Conservation (phyloP, 2,888 invertebrate species). For the Acrocera orbiculus region DNA sequence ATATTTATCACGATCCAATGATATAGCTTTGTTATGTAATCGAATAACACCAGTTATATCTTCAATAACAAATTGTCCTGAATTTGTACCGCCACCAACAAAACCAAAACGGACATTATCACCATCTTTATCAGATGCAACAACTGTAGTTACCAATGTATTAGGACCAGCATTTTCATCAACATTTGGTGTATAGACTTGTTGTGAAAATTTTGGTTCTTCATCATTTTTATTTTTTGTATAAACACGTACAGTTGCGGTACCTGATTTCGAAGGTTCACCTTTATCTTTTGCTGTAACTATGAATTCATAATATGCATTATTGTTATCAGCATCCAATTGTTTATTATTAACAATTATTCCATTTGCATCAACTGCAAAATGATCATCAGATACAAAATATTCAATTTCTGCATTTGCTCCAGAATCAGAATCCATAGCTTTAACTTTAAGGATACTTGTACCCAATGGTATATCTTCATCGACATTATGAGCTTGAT, state of each 20-base stretch:
- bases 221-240: constrained; percentile 98
- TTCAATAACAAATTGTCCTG: constrained; percentile 88
- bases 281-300: constrained; percentile 93
- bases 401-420: constrained; percentile 91
- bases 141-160: constrained; percentile 88
- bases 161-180: constrained; percentile 92
- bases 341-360: constrained; percentile 86
- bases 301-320: constrained; percentile 87
- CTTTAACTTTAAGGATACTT: constrained; percentile 85
- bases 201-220: constrained; percentile 90
- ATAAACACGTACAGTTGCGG: constrained; percentile 84
- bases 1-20: constrained; percentile 82
- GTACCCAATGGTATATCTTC: constrained; percentile 87
- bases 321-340: constrained; percentile 89
- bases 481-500: constrained; percentile 90
- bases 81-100: constrained; percentile 75
- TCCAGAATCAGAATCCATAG: constrained; percentile 88
- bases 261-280: constrained; percentile 78
- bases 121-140: constrained; percentile 93
- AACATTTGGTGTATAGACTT: constrained; percentile 90
- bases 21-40: constrained; percentile 69
- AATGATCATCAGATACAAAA: constrained; percentile 79
- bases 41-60: constrained; percentile 90
- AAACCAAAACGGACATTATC: constrained; percentile 88
- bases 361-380: constrained; percentile 83